These are phyloP conservation scores for Psittacula echo DNA, from an alignment of 2,797 vertebrate species.

Conservation along the genomic window DNA sequence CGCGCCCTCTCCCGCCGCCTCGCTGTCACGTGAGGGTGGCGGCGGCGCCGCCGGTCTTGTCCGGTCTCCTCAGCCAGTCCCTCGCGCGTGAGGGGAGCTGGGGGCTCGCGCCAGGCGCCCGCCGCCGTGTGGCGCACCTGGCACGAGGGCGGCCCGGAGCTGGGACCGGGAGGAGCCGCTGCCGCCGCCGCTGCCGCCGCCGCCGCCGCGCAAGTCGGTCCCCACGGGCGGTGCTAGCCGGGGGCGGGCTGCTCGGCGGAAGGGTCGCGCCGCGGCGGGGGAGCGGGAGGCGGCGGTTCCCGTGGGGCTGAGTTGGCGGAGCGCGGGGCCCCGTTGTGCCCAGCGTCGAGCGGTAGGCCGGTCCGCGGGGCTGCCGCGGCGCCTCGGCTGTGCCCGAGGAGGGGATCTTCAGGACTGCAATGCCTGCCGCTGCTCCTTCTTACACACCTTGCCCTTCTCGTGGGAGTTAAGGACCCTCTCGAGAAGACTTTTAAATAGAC, in stretches of 20 bases:
- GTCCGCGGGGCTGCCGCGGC: background rate
- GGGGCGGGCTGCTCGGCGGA: background rate
- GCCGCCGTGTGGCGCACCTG: background rate
- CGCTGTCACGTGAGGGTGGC: background rate
- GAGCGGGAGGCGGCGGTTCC: no score
- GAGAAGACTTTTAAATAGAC: background rate
- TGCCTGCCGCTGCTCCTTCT: background rate
- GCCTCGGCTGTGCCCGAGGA: background rate
- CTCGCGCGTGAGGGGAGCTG: background rate
- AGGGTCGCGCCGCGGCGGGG: background rate
- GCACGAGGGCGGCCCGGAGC: background rate
- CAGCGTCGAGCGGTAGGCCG: background rate
- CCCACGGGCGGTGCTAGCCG: background rate
- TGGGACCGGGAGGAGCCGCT: background rate
- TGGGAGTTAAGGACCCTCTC: background rate
- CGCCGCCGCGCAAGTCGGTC: background rate
- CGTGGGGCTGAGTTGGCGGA: background rate
- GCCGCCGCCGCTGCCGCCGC: background rate
- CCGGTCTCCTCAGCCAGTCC: background rate
- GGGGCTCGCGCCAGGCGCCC: background rate
- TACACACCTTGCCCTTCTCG: rapidly evolving
- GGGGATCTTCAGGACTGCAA: rapidly evolving
- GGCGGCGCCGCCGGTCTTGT: background rate
- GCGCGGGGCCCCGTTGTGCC: background rate
- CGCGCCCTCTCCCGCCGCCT: background rate